Evolutionary conservation across 2,113 vertebrate species (phyloP).

Genomic region (Gymnocephalus cernua): DNA sequence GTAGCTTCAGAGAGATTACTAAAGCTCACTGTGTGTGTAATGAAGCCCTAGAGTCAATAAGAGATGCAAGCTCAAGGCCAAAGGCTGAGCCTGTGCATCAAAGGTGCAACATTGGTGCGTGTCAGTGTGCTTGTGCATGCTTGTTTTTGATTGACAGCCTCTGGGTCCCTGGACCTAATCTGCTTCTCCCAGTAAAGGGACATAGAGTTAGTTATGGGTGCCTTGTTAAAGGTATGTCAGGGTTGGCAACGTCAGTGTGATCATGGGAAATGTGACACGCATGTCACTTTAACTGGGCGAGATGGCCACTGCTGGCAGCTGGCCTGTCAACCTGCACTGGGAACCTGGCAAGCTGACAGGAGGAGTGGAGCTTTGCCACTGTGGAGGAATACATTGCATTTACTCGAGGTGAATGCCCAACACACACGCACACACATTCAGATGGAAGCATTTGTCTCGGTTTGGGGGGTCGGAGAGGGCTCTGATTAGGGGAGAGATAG

Average conservation of each 20-base stretch:
- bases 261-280: slow-evolving; percentile 77
- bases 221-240: slow-evolving; percentile 77
- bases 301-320: slow-evolving; percentile 74
- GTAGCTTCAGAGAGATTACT: slow-evolving; percentile 79
- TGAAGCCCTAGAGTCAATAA: slow-evolving; percentile 81
- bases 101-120: slow-evolving; percentile 44
- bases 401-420: slow-evolving; percentile 61
- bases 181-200: slow-evolving; percentile 48
- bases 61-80: slow-evolving; percentile 78
- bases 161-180: slow-evolving; percentile 47
- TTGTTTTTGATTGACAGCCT: slow-evolving; percentile 70
- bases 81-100: slow-evolving; percentile 64
- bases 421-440: slow-evolving; percentile 27
- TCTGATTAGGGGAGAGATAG: slow-evolving; percentile 44
- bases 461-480: not conserved
- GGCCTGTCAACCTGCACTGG: slow-evolving; percentile 73
- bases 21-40: slow-evolving; percentile 82
- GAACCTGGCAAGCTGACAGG: slow-evolving; percentile 75
- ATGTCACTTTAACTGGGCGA: slow-evolving; percentile 76
- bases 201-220: slow-evolving; percentile 70
- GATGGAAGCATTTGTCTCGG: slow-evolving; percentile 44
- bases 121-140: slow-evolving; percentile 35
- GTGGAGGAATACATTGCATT: slow-evolving; percentile 74
- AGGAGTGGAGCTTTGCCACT: slow-evolving; percentile 68
- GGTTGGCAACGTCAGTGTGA: slow-evolving; percentile 72